These are phyloP conservation scores for Cerastoderma edule DNA, from an alignment of 2,888 invertebrate genomes.

Conservation along the genomic window DNA sequence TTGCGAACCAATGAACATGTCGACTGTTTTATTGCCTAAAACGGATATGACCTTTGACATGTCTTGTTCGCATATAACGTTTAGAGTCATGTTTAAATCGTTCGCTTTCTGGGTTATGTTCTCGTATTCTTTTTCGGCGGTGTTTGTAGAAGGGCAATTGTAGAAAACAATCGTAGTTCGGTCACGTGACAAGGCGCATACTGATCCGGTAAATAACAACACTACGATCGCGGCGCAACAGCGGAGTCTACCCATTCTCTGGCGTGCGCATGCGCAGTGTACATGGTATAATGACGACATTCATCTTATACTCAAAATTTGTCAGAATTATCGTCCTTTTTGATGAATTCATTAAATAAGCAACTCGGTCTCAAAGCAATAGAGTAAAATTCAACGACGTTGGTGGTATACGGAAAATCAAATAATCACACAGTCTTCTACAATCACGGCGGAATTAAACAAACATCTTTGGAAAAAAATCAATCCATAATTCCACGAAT, in stretches of 20 bases:
- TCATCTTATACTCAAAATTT: constrained; percentile 18
- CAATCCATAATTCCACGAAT: no score
- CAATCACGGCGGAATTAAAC: no score
- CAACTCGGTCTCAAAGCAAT: no score
- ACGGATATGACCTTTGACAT: not conserved
- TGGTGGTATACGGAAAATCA: no score
- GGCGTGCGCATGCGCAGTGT: constrained; percentile 23
- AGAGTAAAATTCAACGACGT: no score
- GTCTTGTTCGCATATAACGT: not conserved
- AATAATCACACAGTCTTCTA: no score
- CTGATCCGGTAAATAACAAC: constrained; percentile 22
- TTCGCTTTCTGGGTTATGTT: not conserved
- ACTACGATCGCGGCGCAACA: constrained; percentile 17
- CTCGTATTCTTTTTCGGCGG: not conserved
- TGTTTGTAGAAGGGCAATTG: not conserved
- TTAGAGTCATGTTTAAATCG: not conserved
- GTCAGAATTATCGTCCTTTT: no score
- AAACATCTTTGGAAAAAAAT: no score
- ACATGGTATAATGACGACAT: constrained; percentile 4
- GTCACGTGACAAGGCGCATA: not conserved
- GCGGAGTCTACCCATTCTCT: constrained; percentile 19
- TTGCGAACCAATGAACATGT: constrained; percentile 11
- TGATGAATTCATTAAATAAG: no score
- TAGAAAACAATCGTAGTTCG: not conserved
- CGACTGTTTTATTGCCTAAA: not conserved